Evolutionary conservation across 2,113 vertebrate genomes (phyloP).

Genomic region (Pterocles gutturalis): DNA sequence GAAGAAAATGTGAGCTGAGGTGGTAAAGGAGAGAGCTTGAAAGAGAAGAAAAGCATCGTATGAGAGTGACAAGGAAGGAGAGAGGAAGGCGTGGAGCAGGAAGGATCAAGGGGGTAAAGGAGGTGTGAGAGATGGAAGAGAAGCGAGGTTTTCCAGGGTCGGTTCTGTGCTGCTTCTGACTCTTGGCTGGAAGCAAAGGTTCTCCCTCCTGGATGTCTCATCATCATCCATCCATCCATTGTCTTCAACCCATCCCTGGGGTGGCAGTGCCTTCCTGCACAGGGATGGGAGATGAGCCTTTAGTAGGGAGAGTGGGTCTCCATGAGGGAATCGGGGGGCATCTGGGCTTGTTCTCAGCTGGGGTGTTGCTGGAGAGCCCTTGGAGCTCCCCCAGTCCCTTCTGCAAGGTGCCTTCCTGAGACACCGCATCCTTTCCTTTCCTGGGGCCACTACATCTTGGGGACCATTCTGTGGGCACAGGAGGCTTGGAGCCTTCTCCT

Average conservation of each 20-base stretch:
- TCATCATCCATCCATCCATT: no score
- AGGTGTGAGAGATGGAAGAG: neutral
- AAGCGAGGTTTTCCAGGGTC: neutral
- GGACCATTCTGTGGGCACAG: neutral
- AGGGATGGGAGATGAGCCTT: neutral
- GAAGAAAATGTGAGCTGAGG: neutral
- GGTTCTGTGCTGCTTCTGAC: neutral
- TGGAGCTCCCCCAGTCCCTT: neutral
- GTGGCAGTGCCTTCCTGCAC: neutral
- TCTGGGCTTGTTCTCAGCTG: neutral
- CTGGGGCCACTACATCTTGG: neutral
- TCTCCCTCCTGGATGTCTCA: neutral
- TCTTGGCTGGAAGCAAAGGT: neutral
- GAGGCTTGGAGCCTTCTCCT: neutral
- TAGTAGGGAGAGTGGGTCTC: accelerated
- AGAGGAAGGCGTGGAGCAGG: neutral
- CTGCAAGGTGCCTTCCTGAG: neutral
- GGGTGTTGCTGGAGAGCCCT: neutral
- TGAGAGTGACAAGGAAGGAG: neutral
- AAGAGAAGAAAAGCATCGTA: neutral
- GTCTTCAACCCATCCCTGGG: neutral
- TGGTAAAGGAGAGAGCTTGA: neutral
- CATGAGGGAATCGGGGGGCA: accelerated
- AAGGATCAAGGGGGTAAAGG: neutral
- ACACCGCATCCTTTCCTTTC: neutral